Base-by-base conservation (phyloP, 1,140 invertebrate species). In the Drosophila lini region DNA sequence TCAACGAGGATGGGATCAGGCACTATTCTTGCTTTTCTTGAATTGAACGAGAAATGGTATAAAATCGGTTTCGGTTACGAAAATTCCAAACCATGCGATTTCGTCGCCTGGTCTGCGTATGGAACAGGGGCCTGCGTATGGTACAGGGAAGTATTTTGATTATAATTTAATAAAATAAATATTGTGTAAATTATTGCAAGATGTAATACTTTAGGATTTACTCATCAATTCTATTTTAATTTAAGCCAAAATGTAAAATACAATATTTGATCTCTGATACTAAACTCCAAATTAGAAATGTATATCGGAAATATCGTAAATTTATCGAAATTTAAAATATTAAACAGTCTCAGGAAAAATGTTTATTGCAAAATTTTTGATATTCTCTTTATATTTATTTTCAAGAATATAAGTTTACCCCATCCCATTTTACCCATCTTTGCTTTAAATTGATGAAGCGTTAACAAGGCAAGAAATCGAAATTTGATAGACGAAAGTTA, bases 41-140 rank as follows among this genome's bases (percentile, higher is more conserved):
- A 10, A 57, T 45, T 34, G 13, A 74, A 58, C 45, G 55, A 53
- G 74, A 58, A 36, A 36, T 41, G 47, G 74, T 77, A 44, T 55
- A 55, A 55, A 55, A 55, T 68, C 55, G 38, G 41, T 40, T 60
- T 36, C 41, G 36, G 60, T 55, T 58, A 7, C 62, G 41, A 3
- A 44, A 32, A 42, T 44, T 64, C 38, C 73, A 71, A 47, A 44
- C n/a, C 25, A 28, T 77, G 42, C 41, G 62, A 45, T 40, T 42
- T 42, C 31, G 62, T 22, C 41, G 34, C 36, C 25, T 55, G 8
- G 41, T 25, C 73, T 77, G 42, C 13, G 73, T 44, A 31, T 16
- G 32, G 9, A 55, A 55, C 42, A 56, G 41, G 55, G 62, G 55
- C 47, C 74, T 77, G 38, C 8, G 73, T 68, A 36, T 15, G 32